These are phyloP conservation scores for Campoletis sonorensis DNA, from an alignment of 1,140 invertebrate species.

Conservation along the genomic window DNA sequence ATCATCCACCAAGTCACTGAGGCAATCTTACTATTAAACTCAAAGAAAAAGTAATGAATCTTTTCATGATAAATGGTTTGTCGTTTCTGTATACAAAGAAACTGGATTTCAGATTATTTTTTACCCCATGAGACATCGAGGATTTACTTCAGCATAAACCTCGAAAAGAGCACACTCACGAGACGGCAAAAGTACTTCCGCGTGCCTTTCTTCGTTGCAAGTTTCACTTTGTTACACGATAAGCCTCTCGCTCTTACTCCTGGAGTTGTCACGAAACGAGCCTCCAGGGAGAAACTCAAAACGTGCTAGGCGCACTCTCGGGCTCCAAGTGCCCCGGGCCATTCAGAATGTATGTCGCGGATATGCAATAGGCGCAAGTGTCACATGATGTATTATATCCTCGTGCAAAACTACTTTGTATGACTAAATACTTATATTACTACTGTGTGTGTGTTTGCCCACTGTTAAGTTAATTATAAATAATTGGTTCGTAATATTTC, in stretches of 20 bases:
- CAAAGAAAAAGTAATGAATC: not conserved
- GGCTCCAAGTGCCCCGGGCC: not conserved
- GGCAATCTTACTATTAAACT: too few species aligned
- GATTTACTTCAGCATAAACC: not conserved
- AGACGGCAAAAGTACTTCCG: constrained; percentile 7
- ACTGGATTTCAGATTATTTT: not conserved
- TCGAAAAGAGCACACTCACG: constrained; percentile 6
- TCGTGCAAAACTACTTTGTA: not conserved
- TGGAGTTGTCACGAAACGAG: constrained; percentile 16
- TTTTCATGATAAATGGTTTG: not conserved
- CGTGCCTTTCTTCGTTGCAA: not conserved
- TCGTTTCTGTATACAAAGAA: not conserved
- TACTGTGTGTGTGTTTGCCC: not conserved
- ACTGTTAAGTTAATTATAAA: not conserved
- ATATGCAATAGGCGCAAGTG: not conserved
- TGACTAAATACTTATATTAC: not conserved
- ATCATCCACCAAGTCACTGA: too few species aligned
- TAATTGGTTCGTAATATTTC: too few species aligned
- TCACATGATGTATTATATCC: not conserved
- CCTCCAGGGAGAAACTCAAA: constrained; percentile 21
- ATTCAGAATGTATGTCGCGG: constrained; percentile 19
- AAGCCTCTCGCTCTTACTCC: constrained; percentile 27
- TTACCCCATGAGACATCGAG: not conserved
- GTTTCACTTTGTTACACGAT: constrained; percentile 43
- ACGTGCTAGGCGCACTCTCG: constrained; percentile 4